Evolutionary conservation across 2,113 vertebrate species (phyloP).

Genomic region (Hylia prasina): DNA sequence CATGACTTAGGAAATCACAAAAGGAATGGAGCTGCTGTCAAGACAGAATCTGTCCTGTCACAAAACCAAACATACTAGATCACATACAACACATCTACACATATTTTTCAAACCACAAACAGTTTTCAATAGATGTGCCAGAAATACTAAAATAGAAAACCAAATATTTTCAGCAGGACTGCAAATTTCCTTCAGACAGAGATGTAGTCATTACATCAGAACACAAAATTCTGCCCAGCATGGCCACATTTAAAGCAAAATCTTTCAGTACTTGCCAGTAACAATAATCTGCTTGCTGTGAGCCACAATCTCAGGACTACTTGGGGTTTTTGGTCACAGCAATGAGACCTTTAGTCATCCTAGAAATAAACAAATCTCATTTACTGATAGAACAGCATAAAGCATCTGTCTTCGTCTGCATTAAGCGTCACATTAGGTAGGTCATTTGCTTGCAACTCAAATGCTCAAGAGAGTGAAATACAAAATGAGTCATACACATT

Average conservation of each 20-base stretch:
- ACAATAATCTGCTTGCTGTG: neutral
- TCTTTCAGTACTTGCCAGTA: neutral
- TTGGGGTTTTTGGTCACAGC: neutral
- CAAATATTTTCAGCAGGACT: neutral
- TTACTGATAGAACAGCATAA: neutral
- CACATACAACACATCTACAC: neutral
- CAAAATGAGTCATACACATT: neutral
- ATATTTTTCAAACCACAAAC: neutral
- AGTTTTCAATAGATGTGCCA: neutral
- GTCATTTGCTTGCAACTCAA: neutral
- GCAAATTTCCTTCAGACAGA: neutral
- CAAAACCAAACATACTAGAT: neutral
- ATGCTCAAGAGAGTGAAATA: neutral
- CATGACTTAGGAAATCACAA: neutral
- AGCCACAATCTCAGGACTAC: neutral
- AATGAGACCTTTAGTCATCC: neutral
- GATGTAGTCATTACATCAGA: neutral
- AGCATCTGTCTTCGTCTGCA: neutral
- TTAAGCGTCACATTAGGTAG: neutral
- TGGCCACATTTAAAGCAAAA: neutral
- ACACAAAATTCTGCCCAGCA: neutral
- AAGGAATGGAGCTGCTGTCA: neutral
- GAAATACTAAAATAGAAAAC: neutral
- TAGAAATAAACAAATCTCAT: neutral
- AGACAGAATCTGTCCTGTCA: neutral